Percentiles rank a stretch among this genome's conserved stretches.
phyloP scores from a whole-genome alignment of 1,140 invertebrate genomes.

The Doryteuthis pealeii region DNA sequence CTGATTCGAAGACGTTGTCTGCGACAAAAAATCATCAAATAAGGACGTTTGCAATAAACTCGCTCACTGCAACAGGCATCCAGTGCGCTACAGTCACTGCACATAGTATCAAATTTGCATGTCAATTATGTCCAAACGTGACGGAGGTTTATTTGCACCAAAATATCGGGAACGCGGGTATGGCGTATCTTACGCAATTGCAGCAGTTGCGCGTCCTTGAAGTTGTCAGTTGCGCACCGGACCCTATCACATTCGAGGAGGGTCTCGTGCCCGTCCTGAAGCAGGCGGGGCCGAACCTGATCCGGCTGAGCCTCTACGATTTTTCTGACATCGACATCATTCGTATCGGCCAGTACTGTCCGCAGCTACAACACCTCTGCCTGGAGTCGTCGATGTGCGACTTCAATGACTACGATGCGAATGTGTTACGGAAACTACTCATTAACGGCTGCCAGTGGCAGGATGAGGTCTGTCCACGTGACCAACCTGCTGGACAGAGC shows the following conservation, averaged over 20 bases:
- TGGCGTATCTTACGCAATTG: not conserved
- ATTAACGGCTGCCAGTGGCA: not conserved
- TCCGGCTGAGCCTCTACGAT: not conserved
- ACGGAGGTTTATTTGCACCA: constrained; percentile 10
- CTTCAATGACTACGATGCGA: not conserved
- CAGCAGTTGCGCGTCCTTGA: not conserved
- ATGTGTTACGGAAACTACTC: not conserved
- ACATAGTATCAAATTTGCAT: not conserved
- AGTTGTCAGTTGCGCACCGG: constrained; percentile 2
- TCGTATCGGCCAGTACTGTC: constrained; percentile 7
- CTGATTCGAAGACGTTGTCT: not conserved
- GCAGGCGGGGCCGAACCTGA: not conserved
- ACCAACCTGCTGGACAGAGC: not conserved
- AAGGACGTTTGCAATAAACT: not conserved
- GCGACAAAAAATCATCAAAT: too few relatives aligned
- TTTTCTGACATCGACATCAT: constrained; percentile 3
- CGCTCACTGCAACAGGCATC: constrained; percentile 3
- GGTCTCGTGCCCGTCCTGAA: not conserved
- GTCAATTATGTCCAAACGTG: not conserved
- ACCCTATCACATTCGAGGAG: constrained; percentile 7
- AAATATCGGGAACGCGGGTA: constrained; percentile 4
- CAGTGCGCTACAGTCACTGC: not conserved
- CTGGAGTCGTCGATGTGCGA: constrained; percentile 10
- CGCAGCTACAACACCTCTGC: not conserved
- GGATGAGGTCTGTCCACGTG: not conserved